phyloP scores from a whole-genome alignment of 2,797 vertebrate species.

The Cossypha caffra region DNA sequence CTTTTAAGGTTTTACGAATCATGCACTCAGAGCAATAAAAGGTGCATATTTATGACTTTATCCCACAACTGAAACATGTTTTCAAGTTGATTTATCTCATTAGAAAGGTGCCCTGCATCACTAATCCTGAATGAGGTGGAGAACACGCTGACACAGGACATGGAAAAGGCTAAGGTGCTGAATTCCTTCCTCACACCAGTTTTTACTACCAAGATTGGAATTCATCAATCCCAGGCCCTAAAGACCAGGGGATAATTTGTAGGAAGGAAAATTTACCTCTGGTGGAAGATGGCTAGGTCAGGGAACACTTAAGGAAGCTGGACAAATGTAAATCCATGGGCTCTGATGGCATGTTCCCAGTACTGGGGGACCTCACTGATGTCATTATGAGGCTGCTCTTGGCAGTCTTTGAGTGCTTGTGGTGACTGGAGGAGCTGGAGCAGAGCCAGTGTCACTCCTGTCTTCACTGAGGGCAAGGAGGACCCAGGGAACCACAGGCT shows the following conservation, averaged over 20 bases:
- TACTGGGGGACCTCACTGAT: rapidly evolving
- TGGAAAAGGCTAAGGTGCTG: background rate
- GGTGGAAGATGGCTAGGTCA: background rate
- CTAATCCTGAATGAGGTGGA: background rate
- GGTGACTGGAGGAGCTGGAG: background rate
- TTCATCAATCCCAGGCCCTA: background rate
- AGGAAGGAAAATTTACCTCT: background rate
- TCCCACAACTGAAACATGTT: background rate
- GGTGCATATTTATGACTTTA: background rate
- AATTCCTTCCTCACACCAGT: background rate
- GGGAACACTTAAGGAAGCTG: background rate
- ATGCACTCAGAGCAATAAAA: background rate
- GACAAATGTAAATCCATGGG: background rate
- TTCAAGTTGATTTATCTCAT: background rate
- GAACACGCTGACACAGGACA: background rate
- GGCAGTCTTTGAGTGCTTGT: background rate
- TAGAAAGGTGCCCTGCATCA: background rate
- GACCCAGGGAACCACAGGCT: background rate
- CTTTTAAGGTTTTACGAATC: background rate
- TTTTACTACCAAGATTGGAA: background rate
- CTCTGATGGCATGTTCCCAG: too few relatives aligned
- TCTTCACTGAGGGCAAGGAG: background rate
- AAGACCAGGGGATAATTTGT: background rate
- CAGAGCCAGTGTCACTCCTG: background rate
- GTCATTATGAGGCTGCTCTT: rapidly evolving